These are phyloP conservation scores for Nesospiza acunhae DNA, from an alignment of 2,113 vertebrate genomes.

Conservation along the genomic window DNA sequence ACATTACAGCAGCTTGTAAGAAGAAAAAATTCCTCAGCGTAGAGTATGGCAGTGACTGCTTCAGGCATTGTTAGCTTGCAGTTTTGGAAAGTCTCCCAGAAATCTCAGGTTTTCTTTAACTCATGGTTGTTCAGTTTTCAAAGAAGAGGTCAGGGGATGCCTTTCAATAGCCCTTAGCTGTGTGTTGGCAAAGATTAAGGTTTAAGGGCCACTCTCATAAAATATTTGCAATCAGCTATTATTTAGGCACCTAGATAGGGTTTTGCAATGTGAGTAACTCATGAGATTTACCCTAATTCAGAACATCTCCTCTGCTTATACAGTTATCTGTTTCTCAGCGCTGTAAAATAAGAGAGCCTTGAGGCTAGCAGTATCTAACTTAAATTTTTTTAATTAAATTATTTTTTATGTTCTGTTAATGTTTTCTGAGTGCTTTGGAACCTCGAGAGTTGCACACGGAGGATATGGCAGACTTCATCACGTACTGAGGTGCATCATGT, in stretches of 20 bases:
- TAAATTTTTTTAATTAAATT: neutral
- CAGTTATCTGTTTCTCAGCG: neutral
- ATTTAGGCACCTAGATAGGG: neutral
- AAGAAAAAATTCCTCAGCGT: neutral
- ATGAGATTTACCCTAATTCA: neutral
- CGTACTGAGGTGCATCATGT: neutral
- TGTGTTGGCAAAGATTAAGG: neutral
- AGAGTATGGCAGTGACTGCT: neutral
- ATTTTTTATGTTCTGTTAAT: neutral
- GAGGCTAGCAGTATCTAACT: neutral
- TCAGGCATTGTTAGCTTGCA: neutral
- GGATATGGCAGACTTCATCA: neutral
- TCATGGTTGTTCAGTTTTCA: neutral
- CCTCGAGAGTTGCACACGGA: neutral
- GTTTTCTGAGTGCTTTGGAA: neutral
- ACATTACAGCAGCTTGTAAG: neutral
- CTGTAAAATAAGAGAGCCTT: neutral
- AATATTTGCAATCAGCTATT: neutral
- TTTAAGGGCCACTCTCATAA: neutral
- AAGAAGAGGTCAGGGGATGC: neutral
- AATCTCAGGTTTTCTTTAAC: conserved; percentile 2
- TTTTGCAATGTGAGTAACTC: neutral
- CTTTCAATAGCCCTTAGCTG: neutral
- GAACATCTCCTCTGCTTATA: neutral
- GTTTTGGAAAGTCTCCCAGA: conserved; percentile 18